A percentile compares a stretch with the other conserved stretches of the same genome.
phyloP scores from a whole-genome alignment of 2,888 invertebrate genomes.

The Epistrophe eligans region DNA sequence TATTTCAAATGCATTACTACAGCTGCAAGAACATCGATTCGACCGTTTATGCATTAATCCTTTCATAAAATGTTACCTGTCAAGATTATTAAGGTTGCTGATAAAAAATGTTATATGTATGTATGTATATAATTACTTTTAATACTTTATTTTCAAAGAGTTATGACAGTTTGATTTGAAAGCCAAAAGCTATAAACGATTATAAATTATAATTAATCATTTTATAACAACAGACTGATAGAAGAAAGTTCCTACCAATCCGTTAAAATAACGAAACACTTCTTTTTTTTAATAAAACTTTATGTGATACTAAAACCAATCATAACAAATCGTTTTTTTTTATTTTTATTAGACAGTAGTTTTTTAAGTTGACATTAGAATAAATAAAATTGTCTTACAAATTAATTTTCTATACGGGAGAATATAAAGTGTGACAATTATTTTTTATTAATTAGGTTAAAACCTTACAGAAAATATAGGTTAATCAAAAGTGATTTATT shows the following conservation, averaged over 20 bases:
- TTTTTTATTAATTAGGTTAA: constrained; percentile 13
- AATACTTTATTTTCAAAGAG: background rate
- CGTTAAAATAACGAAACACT: background rate
- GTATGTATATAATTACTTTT: background rate
- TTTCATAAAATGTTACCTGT: background rate
- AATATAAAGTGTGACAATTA: background rate
- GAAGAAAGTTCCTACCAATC: background rate
- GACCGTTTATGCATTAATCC: background rate
- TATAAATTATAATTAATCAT: background rate
- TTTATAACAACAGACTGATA: background rate
- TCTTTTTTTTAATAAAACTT: background rate
- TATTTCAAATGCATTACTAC: too few relatives aligned
- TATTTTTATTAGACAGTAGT: background rate
- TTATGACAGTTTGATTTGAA: background rate
- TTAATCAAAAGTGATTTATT: background rate
- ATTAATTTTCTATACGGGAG: background rate
- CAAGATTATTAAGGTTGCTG: background rate
- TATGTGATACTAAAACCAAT: background rate
- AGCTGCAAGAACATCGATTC: too few relatives aligned
- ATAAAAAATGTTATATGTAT: background rate
- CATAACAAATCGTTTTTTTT: background rate
- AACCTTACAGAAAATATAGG: background rate
- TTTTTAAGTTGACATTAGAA: background rate
- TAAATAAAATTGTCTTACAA: background rate
- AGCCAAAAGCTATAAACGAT: background rate